phyloP scores from a whole-genome alignment of 1,140 invertebrate species.

The Trichogramma pretiosum region DNA sequence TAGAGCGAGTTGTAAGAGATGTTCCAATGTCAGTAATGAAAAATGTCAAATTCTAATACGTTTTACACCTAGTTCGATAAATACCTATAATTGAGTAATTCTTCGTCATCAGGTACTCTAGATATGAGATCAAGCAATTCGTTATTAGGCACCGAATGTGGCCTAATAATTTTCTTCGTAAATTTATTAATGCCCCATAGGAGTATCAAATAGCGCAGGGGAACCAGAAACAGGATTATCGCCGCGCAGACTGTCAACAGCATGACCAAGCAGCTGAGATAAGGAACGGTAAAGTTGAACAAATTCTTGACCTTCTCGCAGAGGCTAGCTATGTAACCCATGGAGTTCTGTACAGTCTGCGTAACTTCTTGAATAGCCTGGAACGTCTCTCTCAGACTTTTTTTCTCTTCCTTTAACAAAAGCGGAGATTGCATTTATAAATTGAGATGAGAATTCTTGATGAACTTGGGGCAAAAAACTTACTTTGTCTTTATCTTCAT shows the following conservation, averaged over 20 bases:
- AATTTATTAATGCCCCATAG: conserved; percentile 98
- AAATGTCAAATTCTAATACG: conserved; percentile 3
- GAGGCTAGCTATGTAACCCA: conserved; percentile 85
- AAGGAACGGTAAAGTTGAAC: conserved; percentile 95
- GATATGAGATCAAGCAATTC: conserved; percentile 93
- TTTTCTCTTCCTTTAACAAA: conserved; percentile 78
- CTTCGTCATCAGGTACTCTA: conserved; percentile 89
- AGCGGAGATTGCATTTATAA: conserved; percentile 4
- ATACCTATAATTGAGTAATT: conserved; percentile 61
- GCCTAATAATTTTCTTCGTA: conserved; percentile 82
- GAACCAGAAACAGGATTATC: conserved; percentile 81
- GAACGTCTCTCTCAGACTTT: conserved; percentile 84
- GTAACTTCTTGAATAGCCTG: conserved; percentile 94
- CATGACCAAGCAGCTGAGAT: conserved; percentile 88
- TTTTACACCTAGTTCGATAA: conserved; percentile 6
- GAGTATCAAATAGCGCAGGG: conserved; percentile 83
- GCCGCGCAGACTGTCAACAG: conserved; percentile 60
- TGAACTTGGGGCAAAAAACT: too few species aligned
- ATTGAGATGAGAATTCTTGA: not conserved
- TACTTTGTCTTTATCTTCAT: conserved; percentile 70
- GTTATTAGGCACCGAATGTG: conserved; percentile 93
- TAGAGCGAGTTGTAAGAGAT: too few species aligned
- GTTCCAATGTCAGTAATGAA: too few species aligned
- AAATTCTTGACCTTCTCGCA: conserved; percentile 91
- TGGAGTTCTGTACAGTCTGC: conserved; percentile 86